These are phyloP conservation scores for Scaptodrosophila lebanonensis DNA, from an alignment of 1,140 invertebrate species.

Conservation along the genomic window DNA sequence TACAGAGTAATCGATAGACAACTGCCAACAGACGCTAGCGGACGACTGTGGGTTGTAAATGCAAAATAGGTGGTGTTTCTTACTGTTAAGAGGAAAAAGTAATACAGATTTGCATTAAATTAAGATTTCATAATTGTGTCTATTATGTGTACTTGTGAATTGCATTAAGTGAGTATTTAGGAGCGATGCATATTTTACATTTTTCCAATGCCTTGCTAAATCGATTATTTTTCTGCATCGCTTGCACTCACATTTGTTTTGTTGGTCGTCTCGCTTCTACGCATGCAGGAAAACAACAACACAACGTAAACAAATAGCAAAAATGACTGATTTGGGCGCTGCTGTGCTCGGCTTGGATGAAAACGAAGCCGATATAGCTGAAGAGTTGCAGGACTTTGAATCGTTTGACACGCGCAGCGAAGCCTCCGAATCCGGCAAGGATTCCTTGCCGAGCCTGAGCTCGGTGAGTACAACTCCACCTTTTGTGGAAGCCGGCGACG, in stretches of 20 bases:
- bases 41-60: no score
- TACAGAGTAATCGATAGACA: no score
- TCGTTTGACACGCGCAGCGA: slow-evolving; percentile 86
- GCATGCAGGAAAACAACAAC: slow-evolving; percentile 54
- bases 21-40: no score
- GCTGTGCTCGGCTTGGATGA: slow-evolving; percentile 84
- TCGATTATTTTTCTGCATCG: not conserved
- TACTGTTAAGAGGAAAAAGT: no score
- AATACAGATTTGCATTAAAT: no score
- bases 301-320: not conserved
- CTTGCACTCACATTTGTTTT: slow-evolving; percentile 22
- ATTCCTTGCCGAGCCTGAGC: slow-evolving; percentile 84
- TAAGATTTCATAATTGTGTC: no score
- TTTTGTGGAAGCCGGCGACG: slow-evolving; percentile 76
- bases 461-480: slow-evolving; percentile 83
- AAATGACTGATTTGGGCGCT: slow-evolving; percentile 79
- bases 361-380: slow-evolving; percentile 84
- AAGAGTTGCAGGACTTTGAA: slow-evolving; percentile 83
- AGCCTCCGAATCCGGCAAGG: slow-evolving; percentile 83
- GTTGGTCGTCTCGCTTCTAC: no score
- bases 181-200: no score
- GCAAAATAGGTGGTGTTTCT: no score
- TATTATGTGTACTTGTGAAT: no score
- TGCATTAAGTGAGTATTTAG: no score
- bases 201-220: no score